Percentiles rank a stretch among this genome's conserved stretches.
Evolutionary conservation across 2,113 vertebrate species (phyloP).

Genomic region (Pipra filicauda): DNA sequence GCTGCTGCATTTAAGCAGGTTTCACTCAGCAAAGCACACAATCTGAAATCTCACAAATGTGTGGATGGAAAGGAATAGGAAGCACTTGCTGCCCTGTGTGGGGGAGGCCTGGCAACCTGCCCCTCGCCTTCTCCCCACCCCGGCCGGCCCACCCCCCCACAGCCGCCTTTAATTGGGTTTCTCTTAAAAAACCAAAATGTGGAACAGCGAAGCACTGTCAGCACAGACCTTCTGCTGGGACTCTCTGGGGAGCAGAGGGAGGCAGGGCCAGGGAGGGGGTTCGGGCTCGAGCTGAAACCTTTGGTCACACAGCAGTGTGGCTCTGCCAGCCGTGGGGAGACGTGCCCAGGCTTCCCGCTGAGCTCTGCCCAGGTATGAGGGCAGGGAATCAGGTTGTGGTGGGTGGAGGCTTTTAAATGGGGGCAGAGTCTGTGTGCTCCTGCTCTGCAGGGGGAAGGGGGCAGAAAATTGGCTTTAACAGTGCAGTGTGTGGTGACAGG

Average conservation of each 20-base stretch:
- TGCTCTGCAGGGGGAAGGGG: not conserved
- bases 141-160: not conserved
- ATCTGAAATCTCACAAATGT: rapidly evolving
- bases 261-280: not conserved
- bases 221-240: not conserved
- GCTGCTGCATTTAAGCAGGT: not conserved
- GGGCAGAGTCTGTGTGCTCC: rapidly evolving
- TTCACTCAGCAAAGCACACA: not conserved
- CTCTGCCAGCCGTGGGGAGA: not conserved
- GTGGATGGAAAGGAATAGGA: not conserved
- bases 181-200: constrained; percentile 23
- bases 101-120: not conserved
- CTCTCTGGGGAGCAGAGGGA: constrained; percentile 24
- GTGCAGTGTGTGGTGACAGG: not conserved
- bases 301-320: not conserved
- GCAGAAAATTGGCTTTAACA: not conserved
- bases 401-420: not conserved
- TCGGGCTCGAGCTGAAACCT: rapidly evolving
- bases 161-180: constrained; percentile 35
- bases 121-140: not conserved
- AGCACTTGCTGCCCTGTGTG: not conserved
- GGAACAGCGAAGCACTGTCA: not conserved
- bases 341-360: not conserved
- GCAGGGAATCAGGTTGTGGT: not conserved
- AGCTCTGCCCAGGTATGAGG: constrained; percentile 6